phyloP scores from a whole-genome alignment of 2,888 invertebrate genomes.

The Papilio elwesi region DNA sequence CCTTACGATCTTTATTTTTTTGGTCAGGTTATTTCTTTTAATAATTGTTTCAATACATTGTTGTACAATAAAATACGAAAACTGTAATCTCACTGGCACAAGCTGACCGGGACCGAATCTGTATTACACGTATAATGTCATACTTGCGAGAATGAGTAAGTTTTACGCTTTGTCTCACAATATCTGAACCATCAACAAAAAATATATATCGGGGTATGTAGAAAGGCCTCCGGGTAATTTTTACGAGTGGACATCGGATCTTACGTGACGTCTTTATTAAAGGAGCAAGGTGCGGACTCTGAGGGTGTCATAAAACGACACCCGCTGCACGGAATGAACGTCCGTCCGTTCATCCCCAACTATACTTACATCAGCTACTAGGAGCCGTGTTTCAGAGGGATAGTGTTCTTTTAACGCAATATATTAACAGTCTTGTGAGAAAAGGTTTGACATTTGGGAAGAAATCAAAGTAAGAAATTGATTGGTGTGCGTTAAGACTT shows the following conservation, averaged over 20 bases:
- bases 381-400: background rate
- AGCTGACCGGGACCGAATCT: too few relatives aligned
- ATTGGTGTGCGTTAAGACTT: too few relatives aligned
- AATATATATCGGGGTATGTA: background rate
- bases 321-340: conserved; percentile 17
- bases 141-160: too few relatives aligned
- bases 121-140: too few relatives aligned
- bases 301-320: conserved; percentile 27
- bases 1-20: too few relatives aligned
- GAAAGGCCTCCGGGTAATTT: conserved; percentile 24
- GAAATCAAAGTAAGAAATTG: background rate
- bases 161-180: too few relatives aligned
- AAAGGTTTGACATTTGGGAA: background rate
- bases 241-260: conserved; percentile 34
- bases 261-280: conserved; percentile 37
- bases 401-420: background rate
- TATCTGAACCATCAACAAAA: background rate
- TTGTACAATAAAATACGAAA: too few relatives aligned
- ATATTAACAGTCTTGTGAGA: background rate
- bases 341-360: background rate
- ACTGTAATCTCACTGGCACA: too few relatives aligned
- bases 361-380: background rate
- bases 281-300: conserved; percentile 30
- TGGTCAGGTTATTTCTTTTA: too few relatives aligned
- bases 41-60: too few relatives aligned